Percentiles rank a stretch among this genome's conserved stretches.
Evolutionary conservation across 1,140 invertebrate species (phyloP).

Genomic region (Saccostrea glomerata): DNA sequence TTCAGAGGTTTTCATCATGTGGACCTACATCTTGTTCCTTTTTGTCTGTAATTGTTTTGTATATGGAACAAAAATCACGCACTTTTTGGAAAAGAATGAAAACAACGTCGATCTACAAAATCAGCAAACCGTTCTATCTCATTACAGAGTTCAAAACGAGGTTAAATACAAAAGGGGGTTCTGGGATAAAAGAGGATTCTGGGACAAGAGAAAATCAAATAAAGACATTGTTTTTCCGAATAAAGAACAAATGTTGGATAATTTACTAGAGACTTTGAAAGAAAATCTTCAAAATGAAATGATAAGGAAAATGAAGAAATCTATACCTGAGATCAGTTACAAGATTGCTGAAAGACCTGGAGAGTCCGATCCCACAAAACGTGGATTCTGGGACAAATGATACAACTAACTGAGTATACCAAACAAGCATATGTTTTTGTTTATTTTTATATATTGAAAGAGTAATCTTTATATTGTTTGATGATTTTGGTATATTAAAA

Average conservation of each 20-base stretch:
- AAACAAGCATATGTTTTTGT: neutral
- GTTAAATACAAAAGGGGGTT: slow-evolving; percentile 11
- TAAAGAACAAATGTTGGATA: neutral
- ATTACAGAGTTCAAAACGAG: slow-evolving; percentile 9
- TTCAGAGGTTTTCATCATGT: neutral
- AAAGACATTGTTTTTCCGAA: neutral
- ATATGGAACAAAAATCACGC: neutral
- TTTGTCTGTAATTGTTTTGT: neutral
- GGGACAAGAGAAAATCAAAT: neutral
- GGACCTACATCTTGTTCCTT: neutral
- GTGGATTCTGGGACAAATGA: neutral
- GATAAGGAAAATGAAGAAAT: neutral
- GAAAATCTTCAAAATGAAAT: neutral
- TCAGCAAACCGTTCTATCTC: neutral
- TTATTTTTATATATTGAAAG: neutral
- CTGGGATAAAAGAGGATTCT: slow-evolving; percentile 24
- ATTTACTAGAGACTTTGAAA: neutral
- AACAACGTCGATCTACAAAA: neutral
- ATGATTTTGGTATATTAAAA: neutral
- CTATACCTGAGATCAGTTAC: neutral
- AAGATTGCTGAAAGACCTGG: neutral
- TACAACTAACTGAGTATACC: neutral
- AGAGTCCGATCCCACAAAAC: neutral
- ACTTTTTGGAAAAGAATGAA: neutral
- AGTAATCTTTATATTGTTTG: neutral